phyloP scores from a whole-genome alignment of 2,113 vertebrate species.

The Misgurnus anguillicaudatus region DNA sequence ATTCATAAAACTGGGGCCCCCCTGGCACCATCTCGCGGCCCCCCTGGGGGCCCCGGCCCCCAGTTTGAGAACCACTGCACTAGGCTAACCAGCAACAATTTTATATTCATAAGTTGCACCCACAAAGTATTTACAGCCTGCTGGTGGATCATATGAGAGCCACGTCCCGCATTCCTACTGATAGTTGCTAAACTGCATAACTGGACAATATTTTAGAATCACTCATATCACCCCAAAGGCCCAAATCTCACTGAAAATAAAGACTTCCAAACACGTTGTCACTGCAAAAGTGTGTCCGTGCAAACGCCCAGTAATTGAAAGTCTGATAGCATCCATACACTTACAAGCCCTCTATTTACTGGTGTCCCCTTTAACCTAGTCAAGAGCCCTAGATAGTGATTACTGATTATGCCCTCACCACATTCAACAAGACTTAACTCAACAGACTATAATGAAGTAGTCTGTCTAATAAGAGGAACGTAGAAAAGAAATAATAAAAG shows the following conservation, averaged over 20 bases:
- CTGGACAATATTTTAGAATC: neutral
- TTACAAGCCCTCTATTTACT: neutral
- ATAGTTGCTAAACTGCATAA: neutral
- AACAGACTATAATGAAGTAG: neutral
- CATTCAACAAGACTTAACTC: neutral
- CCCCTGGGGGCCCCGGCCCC: too few species aligned
- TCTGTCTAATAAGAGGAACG: neutral
- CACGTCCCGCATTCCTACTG: too few species aligned
- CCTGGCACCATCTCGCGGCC: too few species aligned
- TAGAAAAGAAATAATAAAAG: neutral
- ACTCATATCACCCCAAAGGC: neutral
- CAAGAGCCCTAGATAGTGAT: neutral
- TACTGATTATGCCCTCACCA: neutral
- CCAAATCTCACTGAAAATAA: slow-evolving; percentile 22
- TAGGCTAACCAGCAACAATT: too few species aligned
- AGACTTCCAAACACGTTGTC: neutral
- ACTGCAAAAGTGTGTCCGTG: neutral
- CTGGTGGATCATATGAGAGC: too few species aligned
- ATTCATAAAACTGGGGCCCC: too few species aligned
- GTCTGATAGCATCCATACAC: neutral
- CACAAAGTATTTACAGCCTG: too few species aligned
- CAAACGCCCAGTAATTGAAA: neutral
- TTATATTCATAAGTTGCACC: too few species aligned
- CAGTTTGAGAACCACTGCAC: too few species aligned
- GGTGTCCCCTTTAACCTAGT: neutral